A percentile compares a stretch with the other conserved stretches of the same genome.
Conservation (phyloP, 2,888 invertebrate genomes). For the Exephanes ischioxanthus region DNA sequence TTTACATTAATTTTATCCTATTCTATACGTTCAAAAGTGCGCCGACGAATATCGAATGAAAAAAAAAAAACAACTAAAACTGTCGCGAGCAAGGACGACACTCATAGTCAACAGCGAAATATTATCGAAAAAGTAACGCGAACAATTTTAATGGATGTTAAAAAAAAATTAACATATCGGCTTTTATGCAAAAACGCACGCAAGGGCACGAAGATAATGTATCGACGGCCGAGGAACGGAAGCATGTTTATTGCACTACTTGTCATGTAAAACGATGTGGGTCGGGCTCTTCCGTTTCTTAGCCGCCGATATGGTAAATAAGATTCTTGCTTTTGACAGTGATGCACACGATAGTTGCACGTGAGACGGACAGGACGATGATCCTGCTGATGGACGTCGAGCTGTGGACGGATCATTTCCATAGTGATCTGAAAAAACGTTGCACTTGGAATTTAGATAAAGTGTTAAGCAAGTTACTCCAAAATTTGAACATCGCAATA, state of each 20-base stretch:
- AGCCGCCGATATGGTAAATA: neutral
- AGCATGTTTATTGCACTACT: no score
- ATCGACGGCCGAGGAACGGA: no score
- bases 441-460: constrained; percentile 46
- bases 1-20: neutral
- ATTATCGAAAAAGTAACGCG: constrained; percentile 44
- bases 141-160: neutral
- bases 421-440: constrained; percentile 40
- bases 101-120: constrained; percentile 56
- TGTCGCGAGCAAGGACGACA: constrained; percentile 46
- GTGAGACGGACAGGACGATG: constrained; percentile 51
- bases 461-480: neutral
- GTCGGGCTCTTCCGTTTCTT: no score
- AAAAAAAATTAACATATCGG: constrained; percentile 20
- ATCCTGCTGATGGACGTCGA: constrained; percentile 52
- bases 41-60: constrained; percentile 4
- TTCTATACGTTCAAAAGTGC: constrained; percentile 29
- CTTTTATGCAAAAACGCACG: neutral
- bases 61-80: constrained; percentile 12
- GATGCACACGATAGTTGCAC: constrained; percentile 57
- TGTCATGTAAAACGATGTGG: no score
- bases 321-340: constrained; percentile 40
- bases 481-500: neutral
- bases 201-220: constrained; percentile 32
- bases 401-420: constrained; percentile 51